These are phyloP conservation scores for Malurus alboscapulatus DNA, from an alignment of 2,113 vertebrate genomes.

Conservation along the genomic window DNA sequence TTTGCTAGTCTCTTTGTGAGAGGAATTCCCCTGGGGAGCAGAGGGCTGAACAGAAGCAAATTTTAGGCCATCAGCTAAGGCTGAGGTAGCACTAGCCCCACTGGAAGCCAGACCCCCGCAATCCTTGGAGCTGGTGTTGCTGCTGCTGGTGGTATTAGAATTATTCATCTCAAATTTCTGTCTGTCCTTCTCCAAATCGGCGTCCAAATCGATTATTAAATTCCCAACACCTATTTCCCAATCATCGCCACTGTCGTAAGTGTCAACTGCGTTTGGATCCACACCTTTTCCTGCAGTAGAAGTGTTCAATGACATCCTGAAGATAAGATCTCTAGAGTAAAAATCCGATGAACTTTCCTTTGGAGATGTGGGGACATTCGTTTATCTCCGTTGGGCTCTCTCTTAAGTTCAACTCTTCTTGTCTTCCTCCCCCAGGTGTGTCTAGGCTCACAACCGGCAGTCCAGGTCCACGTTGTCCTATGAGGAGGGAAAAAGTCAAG, in stretches of 20 bases:
- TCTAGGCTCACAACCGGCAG: conserved; percentile 67
- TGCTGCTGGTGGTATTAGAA: conserved; percentile 77
- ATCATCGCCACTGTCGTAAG: conserved; percentile 88
- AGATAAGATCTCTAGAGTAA: conserved; percentile 79
- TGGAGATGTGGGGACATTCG: conserved; percentile 84
- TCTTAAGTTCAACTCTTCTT: conserved; percentile 67
- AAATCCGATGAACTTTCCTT: conserved; percentile 82
- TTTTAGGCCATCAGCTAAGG: conserved; percentile 88
- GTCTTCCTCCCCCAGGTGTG: conserved; percentile 66
- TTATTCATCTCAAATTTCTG: conserved; percentile 95
- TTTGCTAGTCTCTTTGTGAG: conserved; percentile 92
- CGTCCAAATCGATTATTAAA: conserved; percentile 92
- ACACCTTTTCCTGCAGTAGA: conserved; percentile 83
- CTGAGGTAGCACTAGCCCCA: conserved; percentile 80
- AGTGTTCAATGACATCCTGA: conserved; percentile 90
- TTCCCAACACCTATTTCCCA: conserved; percentile 88
- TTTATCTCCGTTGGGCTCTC: conserved; percentile 77
- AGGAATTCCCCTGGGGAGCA: conserved; percentile 84
- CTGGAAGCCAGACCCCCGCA: conserved; percentile 82
- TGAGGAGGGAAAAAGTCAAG: conserved; percentile 71
- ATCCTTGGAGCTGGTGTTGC: conserved; percentile 81
- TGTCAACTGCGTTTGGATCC: conserved; percentile 85
- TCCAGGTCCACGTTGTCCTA: conserved; percentile 78
- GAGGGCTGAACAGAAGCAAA: conserved; percentile 85
- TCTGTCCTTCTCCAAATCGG: conserved; percentile 93